Percentiles rank a stretch among this genome's conserved stretches.
phyloP scores from a whole-genome alignment of 37 sponge, comb jelly and placozoan species.

The Bolinopsis microptera region DNA sequence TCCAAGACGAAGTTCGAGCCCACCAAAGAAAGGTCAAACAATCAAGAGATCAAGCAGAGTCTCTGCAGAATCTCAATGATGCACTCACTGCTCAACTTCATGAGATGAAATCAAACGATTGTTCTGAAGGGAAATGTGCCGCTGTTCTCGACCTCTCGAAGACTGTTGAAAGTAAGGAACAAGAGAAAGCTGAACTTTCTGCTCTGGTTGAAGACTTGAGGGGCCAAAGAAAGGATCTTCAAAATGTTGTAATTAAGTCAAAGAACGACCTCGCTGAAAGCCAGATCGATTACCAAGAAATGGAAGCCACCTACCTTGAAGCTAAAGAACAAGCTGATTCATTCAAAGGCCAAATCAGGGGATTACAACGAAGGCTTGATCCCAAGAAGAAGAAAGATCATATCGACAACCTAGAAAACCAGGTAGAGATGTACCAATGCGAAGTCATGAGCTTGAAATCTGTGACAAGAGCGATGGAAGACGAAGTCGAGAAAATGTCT shows the following conservation, averaged over 20 bases:
- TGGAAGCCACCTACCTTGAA: conserved; percentile 24
- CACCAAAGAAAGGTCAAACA: neutral
- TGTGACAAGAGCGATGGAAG: neutral
- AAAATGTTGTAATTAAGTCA: conserved; percentile 13
- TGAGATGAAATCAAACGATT: conserved; percentile 11
- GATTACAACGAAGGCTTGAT: neutral
- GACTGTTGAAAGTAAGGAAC: neutral
- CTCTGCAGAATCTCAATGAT: conserved; percentile 19
- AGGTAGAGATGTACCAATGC: conserved; percentile 3
- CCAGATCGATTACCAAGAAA: conserved; percentile 53
- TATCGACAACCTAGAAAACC: neutral
- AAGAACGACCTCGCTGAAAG: conserved; percentile 53
- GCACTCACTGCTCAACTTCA: conserved; percentile 46
- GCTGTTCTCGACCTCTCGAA: neutral
- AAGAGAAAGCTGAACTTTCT: neutral
- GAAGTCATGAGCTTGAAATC: conserved; percentile 5
- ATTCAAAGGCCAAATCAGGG: neutral
- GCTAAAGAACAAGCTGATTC: conserved; percentile 16
- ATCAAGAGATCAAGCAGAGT: neutral
- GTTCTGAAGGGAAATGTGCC: conserved; percentile 5
- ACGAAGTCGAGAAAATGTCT: conserved; percentile 50
- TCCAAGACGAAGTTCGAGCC: neutral
- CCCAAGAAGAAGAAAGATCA: conserved; percentile 38
- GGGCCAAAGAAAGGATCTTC: neutral
- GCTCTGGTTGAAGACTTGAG: neutral